Evolutionary conservation across 64 coral and sea anemone genomes (phyloP).

Genomic region (Montipora foliosa): DNA sequence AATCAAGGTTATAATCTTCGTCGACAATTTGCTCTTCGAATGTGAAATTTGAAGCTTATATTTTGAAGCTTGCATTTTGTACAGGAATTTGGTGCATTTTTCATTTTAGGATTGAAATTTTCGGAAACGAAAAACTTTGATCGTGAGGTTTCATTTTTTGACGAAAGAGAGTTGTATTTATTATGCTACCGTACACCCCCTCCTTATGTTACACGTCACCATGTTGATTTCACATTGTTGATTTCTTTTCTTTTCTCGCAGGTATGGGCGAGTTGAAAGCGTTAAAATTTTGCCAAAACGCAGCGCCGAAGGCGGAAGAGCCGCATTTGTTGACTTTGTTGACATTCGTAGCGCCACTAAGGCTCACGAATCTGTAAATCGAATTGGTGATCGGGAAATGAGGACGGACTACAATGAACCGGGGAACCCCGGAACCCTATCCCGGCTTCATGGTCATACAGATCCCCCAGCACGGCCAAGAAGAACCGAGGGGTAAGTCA

Average conservation of each 20-base stretch:
- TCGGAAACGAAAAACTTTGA: no score
- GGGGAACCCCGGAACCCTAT: slow-evolving; percentile 53
- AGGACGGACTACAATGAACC: slow-evolving; percentile 99
- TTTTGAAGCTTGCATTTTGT: neutral
- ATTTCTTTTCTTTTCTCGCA: slow-evolving; percentile 30
- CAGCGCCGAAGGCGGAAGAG: slow-evolving; percentile 91
- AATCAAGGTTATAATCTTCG: neutral
- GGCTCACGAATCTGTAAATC: slow-evolving; percentile 94
- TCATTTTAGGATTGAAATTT: neutral
- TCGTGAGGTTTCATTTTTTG: no score
- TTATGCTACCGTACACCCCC: no score
- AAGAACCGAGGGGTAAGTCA: slow-evolving; percentile 91
- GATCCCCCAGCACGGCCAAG: slow-evolving; percentile 57
- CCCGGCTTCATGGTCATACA: slow-evolving; percentile 77
- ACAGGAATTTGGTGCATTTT: neutral
- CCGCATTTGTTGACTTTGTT: slow-evolving; percentile 98
- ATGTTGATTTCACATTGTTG: neutral
- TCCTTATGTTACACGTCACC: slow-evolving; percentile 47
- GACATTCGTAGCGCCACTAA: slow-evolving; percentile 99
- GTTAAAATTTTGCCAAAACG: slow-evolving; percentile 96
- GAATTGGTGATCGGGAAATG: slow-evolving; percentile 96
- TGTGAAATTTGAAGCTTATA: neutral
- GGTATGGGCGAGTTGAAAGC: slow-evolving; percentile 95
- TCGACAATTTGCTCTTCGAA: neutral
- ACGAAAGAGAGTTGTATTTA: no score